Evolutionary conservation across 2,888 invertebrate genomes (phyloP), one percentile per base, ranked within the genome.

Genomic region (Unio delphinus): DNA sequence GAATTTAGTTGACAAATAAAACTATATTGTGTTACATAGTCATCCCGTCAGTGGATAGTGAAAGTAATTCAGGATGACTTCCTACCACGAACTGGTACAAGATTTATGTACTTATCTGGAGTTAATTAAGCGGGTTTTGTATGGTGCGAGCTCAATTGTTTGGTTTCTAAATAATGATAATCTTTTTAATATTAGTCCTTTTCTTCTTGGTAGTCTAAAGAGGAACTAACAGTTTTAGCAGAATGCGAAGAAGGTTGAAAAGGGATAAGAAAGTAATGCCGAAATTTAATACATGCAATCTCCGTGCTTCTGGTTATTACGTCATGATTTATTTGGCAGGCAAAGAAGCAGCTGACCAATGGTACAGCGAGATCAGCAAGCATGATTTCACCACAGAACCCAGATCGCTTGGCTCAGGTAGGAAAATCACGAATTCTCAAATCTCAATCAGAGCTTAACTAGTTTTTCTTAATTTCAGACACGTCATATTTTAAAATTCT

Each of bases 341-440:
- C 7, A 74, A 82, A 34, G 85, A 87, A 62, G 86, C 85, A 5
- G 80, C 86, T 20, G 85, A 89, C 17, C 87, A 89, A 57, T 89
- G 90, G 90, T 90, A 90, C 76, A 83, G 82, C 63, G 90, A 90
- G 76, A 83, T 88, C 23, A 76, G 76, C 62, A 82, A 86, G 65
- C 88, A 88, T 76, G 80, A 83, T 66, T 89, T 84, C 76, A 72
- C 70, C 17, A 67, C 65, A 4, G 82, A 83, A 60, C 78, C 81
- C 8, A 70, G 79, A 54, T 65, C 74, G 11, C 58, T 70, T 28
- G 81, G 81, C 18, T 76, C 84, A 64, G 83, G 83, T 84, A 70
- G 63, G 67, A 64, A 15, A 26, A 55, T 17, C 3, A 45, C n/a
- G 45, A 58, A 45, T 45, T 45, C 8, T 15, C 3, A 15, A 11